phyloP scores from a whole-genome alignment of 1,140 invertebrate species.

The Neodiprion pinetum region DNA sequence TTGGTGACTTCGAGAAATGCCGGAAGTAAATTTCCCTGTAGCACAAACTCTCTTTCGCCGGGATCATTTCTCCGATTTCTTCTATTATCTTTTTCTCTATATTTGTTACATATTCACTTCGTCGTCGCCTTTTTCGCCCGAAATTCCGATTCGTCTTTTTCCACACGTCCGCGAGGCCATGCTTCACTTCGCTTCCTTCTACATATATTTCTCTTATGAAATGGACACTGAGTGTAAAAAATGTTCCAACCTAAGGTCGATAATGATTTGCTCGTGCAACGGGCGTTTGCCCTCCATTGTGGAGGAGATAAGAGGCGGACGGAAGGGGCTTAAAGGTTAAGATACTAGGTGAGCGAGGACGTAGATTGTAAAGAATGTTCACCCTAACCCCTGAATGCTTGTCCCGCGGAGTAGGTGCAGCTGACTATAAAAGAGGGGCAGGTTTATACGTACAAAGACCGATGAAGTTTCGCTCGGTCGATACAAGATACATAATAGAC shows the following conservation, averaged over 20 bases:
- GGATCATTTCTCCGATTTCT: not conserved
- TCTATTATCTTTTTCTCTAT: not conserved
- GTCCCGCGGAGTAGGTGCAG: constrained; percentile 28
- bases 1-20: not conserved
- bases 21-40: not conserved
- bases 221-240: too few relatives aligned
- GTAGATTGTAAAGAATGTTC: constrained; percentile 39
- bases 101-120: not conserved
- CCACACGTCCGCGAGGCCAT: too few relatives aligned
- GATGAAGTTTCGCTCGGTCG: not conserved
- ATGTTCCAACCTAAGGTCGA: too few relatives aligned
- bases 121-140: not conserved
- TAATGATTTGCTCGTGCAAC: too few relatives aligned
- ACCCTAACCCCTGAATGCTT: constrained; percentile 30
- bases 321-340: not conserved
- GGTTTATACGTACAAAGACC: not conserved
- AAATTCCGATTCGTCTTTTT: too few relatives aligned
- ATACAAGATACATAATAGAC: too few relatives aligned
- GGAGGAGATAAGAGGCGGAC: too few relatives aligned
- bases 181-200: too few relatives aligned
- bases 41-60: not conserved
- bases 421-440: constrained; percentile 31
- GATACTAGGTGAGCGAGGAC: constrained; percentile 11
- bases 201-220: too few relatives aligned
- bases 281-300: too few relatives aligned